Evolutionary conservation across 2,888 invertebrate species (phyloP), one percentile per base, ranked within the genome.

Genomic region (Cheilosia pagana): DNA sequence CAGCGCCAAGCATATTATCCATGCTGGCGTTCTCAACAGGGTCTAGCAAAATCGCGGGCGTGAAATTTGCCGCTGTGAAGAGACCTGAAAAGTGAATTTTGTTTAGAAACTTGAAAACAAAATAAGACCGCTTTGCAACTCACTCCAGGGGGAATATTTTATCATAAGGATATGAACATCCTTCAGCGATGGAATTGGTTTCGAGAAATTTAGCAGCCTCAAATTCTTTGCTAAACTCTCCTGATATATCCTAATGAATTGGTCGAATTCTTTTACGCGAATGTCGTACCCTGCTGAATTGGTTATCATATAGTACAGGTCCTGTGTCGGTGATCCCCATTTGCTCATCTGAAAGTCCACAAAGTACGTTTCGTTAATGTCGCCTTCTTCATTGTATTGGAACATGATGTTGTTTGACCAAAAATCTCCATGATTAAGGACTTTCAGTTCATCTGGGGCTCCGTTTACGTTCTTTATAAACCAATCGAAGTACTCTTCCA

Each of bases 121-220:
- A 6, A 28, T 41, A 10, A 39, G 12, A 25, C 1, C 3, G 2
- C 10, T 1, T 3, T 19, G 2, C 2, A 43, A 87, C 87, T 83
- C 68, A 89, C 91, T 88, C 89, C 89, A 91, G 39, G 88, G 87
- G 1, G 88, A 88, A 19, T 89, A 82, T 57, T 87, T 88, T 1
- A 89, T 52, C 89, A 91, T 71, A 14, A 88, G 83, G 3, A 81
- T 88, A n/a, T 91, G 91, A n/a, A 92, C 87, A n/a, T 91, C 89
- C 52, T 87, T 87, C 4, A 91, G 67, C 1, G 86, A 87, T 1
- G 91, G 91, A 52, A 90, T 4, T 2, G 75, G 1, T 67, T 88
- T 89, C 0, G 79, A 25, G 41, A 90, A 91, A 4, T 88, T 82
- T 1, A 91, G 65, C 0, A 90, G 28, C 19, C 87, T 87, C 0